Percentiles rank a stretch among this genome's conserved stretches.
Evolutionary conservation across 2,888 invertebrate genomes (phyloP).

Genomic region (Entomobrya multifasciata): DNA sequence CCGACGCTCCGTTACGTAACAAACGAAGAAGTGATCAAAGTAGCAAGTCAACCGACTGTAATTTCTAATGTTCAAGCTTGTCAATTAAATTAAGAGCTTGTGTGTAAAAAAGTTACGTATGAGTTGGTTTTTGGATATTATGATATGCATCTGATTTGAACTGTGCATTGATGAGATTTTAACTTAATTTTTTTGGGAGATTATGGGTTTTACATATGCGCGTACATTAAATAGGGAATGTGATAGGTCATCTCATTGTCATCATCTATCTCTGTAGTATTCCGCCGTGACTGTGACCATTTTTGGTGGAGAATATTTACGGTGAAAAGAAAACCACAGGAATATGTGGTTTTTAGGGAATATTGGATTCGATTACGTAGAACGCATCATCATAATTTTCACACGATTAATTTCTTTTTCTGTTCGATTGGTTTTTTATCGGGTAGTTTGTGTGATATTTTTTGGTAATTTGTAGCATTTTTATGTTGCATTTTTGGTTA

Average conservation of each 20-base stretch:
- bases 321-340: constrained; percentile 47
- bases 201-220: background rate
- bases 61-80: constrained; percentile 35
- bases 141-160: background rate
- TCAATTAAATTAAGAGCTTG: constrained; percentile 41
- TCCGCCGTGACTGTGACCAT: background rate
- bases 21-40: too few species aligned
- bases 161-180: constrained; percentile 31
- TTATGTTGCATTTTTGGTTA: background rate
- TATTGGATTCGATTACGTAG: background rate
- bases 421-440: background rate
- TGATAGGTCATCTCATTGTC: background rate
- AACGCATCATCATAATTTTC: constrained; percentile 47
- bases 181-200: constrained; percentile 36
- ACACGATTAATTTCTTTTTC: constrained; percentile 55
- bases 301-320: background rate
- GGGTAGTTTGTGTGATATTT: background rate
- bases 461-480: background rate
- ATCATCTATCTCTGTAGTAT: background rate
- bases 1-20: background rate
- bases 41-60: background rate
- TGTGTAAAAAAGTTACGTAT: background rate
- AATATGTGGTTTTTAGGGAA: background rate
- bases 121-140: background rate
- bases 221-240: background rate